phyloP scores from a whole-genome alignment of 2,888 invertebrate genomes.

The Molorchus minor region DNA sequence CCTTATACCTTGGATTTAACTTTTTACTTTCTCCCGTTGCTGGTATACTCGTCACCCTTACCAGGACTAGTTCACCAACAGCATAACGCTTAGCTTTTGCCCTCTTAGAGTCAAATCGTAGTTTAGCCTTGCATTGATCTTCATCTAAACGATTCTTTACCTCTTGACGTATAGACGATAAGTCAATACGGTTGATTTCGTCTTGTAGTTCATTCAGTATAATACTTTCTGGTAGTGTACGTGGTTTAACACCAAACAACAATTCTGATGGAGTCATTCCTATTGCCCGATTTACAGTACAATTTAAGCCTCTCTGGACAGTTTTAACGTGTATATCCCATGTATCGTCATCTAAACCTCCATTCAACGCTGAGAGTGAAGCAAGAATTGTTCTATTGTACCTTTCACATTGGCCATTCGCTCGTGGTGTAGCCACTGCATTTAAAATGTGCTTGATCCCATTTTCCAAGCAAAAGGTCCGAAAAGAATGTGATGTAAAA shows the following conservation, averaged over 20 bases:
- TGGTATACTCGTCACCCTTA: not conserved
- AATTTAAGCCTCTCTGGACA: not conserved
- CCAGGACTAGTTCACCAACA: not conserved
- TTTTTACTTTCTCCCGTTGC: not conserved
- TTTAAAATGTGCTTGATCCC: constrained; percentile 31
- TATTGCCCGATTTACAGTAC: not conserved
- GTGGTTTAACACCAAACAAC: not conserved
- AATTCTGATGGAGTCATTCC: not conserved
- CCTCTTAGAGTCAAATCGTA: not conserved
- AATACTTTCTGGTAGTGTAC: too few relatives aligned
- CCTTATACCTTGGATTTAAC: not conserved
- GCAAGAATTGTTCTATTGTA: constrained; percentile 3
- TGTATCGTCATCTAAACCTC: not conserved
- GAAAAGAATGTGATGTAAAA: constrained; percentile 13
- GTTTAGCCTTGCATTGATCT: not conserved
- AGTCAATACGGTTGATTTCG: not conserved
- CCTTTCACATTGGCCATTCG: constrained; percentile 25
- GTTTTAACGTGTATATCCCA: not conserved
- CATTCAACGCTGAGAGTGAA: not conserved
- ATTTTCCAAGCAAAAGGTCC: constrained; percentile 22
- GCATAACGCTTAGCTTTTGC: not conserved
- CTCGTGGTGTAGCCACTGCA: constrained; percentile 30
- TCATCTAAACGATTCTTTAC: not conserved
- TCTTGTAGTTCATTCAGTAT: not conserved
- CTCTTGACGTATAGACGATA: not conserved